Percentiles rank a stretch among this genome's conserved stretches.
These are phyloP conservation scores for Brachionus asplanchnoidis DNA, from an alignment of 1,140 invertebrate species.

Conservation along the genomic window DNA sequence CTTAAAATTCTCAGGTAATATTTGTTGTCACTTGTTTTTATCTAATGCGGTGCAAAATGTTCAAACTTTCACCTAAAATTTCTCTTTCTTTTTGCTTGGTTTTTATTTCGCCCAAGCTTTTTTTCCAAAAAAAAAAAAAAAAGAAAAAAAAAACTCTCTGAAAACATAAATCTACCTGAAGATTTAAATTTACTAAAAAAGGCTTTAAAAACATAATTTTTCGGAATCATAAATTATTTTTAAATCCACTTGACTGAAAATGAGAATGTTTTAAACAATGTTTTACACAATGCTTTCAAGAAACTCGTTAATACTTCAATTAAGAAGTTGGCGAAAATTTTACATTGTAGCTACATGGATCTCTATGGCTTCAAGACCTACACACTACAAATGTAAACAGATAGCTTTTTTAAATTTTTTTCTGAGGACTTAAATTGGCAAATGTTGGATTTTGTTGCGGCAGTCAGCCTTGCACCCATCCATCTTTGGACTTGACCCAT, in stretches of 20 bases:
- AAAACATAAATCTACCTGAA: slow-evolving; percentile 2
- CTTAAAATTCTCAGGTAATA: background rate
- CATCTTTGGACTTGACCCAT: background rate
- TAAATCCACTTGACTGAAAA: background rate
- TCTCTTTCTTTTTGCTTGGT: background rate
- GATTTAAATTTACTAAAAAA: slow-evolving; percentile 1
- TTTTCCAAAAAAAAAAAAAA: background rate
- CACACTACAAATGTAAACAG: background rate
- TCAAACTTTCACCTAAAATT: background rate
- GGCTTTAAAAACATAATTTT: background rate
- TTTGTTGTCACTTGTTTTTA: background rate
- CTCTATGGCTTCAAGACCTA: background rate
- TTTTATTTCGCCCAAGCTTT: background rate
- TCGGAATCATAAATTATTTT: background rate
- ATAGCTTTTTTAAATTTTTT: background rate
- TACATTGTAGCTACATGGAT: background rate
- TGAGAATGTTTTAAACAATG: background rate
- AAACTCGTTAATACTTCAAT: background rate
- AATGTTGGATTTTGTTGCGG: background rate
- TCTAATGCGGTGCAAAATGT: background rate
- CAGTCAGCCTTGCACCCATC: background rate
- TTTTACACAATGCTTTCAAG: background rate
- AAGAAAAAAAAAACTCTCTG: background rate
- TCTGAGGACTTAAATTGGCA: background rate
- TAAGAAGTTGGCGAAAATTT: background rate